A percentile compares a stretch with the other conserved stretches of the same genome.
Conservation (phyloP, 64 coral and sea anemone genomes). For the Platygyra sinensis region DNA sequence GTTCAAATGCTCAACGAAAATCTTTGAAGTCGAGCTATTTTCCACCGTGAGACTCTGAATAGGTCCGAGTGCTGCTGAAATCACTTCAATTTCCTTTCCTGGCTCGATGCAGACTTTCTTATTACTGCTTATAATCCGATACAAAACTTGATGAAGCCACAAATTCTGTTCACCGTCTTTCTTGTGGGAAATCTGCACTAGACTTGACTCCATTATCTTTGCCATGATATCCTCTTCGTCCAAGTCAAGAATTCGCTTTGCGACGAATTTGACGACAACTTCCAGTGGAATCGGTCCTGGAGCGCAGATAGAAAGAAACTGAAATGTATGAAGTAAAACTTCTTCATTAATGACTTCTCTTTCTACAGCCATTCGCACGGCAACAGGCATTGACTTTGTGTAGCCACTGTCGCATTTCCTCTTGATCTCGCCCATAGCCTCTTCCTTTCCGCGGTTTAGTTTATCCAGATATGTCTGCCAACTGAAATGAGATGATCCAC, state of each 20-base stretch:
- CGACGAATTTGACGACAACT: constrained; percentile 5
- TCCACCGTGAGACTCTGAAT: background rate
- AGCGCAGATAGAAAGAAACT: background rate
- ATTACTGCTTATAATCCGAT: background rate
- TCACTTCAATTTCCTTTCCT: background rate
- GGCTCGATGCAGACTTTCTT: background rate
- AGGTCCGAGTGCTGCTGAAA: background rate
- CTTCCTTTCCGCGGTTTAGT: background rate
- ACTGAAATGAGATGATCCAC: background rate
- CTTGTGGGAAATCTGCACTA: background rate
- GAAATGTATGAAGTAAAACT: background rate
- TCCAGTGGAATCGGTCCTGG: background rate
- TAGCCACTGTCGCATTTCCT: constrained; percentile 17
- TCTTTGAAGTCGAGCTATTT: background rate
- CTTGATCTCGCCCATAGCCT: constrained; percentile 12
- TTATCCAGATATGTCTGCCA: background rate
- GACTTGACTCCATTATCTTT: background rate
- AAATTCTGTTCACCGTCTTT: background rate
- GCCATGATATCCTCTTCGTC: background rate
- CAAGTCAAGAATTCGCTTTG: background rate
- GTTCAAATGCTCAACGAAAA: constrained; percentile 1
- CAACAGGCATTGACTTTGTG: constrained; percentile 12
- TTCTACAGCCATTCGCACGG: constrained; percentile 1
- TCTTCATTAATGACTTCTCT: background rate
- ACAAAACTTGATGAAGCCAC: constrained; percentile 10